phyloP scores from a whole-genome alignment of 2,888 invertebrate species.

The Acheta domesticus region DNA sequence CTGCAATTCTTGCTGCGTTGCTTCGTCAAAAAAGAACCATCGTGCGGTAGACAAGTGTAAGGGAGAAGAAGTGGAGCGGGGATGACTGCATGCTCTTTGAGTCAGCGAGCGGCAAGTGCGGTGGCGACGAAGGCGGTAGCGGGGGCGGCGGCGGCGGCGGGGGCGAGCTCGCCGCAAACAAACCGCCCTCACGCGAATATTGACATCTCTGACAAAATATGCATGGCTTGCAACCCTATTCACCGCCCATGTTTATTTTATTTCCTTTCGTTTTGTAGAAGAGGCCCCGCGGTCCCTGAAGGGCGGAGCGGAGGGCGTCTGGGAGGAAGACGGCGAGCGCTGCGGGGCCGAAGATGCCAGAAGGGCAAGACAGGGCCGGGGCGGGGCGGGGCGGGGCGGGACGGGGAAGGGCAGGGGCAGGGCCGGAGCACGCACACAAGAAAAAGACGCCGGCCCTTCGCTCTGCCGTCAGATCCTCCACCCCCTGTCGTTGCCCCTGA shows the following conservation, averaged over 20 bases:
- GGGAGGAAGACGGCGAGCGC: not conserved
- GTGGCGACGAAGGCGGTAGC: no score
- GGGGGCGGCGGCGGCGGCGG: no score
- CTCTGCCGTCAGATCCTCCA: no score
- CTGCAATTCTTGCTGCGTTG: no score
- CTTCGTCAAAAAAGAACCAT: no score
- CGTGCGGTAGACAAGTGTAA: no score
- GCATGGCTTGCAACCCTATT: conserved; percentile 18
- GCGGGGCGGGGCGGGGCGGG: not conserved
- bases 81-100: no score
- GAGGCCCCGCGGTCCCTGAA: not conserved
- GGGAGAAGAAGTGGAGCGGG: no score
- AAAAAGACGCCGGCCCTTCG: not conserved
- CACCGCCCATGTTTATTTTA: conserved; percentile 18
- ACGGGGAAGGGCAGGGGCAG: no score
- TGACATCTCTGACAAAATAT: conserved; percentile 18
- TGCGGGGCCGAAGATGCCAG: not conserved
- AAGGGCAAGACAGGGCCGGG: not conserved
- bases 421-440: not conserved
- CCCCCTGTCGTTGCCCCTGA: no score
- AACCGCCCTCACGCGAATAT: conserved; percentile 7
- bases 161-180: not conserved
- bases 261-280: conserved; percentile 18
- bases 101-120: no score
- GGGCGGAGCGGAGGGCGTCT: not conserved